Evolutionary conservation across 2,888 invertebrate genomes (phyloP).

Genomic region (Limnephilus auricula): DNA sequence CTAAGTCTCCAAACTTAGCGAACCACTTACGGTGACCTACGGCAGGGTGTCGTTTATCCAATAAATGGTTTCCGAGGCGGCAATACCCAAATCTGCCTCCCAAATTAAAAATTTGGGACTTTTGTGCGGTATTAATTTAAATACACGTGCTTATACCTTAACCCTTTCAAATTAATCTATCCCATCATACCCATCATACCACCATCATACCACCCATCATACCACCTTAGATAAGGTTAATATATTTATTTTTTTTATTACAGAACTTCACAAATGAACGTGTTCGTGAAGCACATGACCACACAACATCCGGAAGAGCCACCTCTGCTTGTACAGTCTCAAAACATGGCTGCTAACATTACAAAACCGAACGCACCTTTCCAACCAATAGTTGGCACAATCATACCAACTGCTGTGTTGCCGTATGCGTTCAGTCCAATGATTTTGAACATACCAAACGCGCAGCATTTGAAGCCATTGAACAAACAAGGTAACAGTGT

Average conservation of each 20-base stretch:
- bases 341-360: constrained; percentile 2
- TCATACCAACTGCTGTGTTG: not conserved
- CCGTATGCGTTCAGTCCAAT: constrained; percentile 12
- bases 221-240: not conserved
- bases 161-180: no score
- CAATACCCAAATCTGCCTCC: no score
- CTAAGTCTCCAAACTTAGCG: no score
- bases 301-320: constrained; percentile 30
- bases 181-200: no score
- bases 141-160: no score
- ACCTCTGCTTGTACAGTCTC: not conserved
- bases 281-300: constrained; percentile 37
- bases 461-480: constrained; percentile 28
- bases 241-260: not conserved
- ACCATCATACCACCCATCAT: no score
- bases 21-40: no score
- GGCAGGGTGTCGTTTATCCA: no score
- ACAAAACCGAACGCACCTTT: not conserved
- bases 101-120: no score
- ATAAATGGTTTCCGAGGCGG: no score
- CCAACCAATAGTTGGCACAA: not conserved
- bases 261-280: constrained; percentile 25
- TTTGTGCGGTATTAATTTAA: no score
- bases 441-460: constrained; percentile 52
- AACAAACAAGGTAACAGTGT: not conserved